Evolutionary conservation across 2,888 invertebrate genomes (phyloP), one percentile per base, ranked within the genome.

Genomic region (Spodoptera littoralis): DNA sequence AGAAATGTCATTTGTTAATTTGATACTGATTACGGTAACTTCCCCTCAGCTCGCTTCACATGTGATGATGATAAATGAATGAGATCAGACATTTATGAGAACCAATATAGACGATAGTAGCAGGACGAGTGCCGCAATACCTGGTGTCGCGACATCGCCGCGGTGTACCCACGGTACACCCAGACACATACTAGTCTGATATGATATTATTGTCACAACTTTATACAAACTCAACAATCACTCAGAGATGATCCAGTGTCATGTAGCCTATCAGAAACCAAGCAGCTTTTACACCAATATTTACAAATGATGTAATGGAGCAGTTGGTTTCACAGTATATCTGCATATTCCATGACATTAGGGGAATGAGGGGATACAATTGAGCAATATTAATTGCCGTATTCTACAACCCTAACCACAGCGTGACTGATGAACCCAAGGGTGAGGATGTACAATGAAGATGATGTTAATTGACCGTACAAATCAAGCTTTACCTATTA

Each of bases 181-280:
- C 65, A 78, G 72, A 74, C 73, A 70, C 57, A 1, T 51, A 61
- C 61, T 41, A 73, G 76, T 81, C 73, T 82, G 86, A 87, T 87
- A 86, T 85, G 83, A 85, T 76, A 81, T 87, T 87, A 87, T 84
- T 86, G 87, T 87, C 87, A 81, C 77, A 75, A 77, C 60, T 70
- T 78, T 76, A 55, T 67, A 66, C 68, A 68, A 81, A 79, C 73
- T 70, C 71, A 83, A 78, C 73, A 58, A 69, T 72, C 68, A 75
- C 65, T 68, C 64, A 62, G 59, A 65, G 64, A 69, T 46, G 48
- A 57, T 22, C n/a, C 13, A 46, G 11, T 56, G 45, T 51, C 57
- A 59, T 51, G 49, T 54, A 65, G 22, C 47, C 49, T 59, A 54
- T 59, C 45, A 48, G 41, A 66, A 60, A 61, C 46, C 64, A 50